A percentile compares a stretch with the other conserved stretches of the same genome.
Conservation (phyloP, 1,140 invertebrate species). For the Calliopsis andreniformis region DNA sequence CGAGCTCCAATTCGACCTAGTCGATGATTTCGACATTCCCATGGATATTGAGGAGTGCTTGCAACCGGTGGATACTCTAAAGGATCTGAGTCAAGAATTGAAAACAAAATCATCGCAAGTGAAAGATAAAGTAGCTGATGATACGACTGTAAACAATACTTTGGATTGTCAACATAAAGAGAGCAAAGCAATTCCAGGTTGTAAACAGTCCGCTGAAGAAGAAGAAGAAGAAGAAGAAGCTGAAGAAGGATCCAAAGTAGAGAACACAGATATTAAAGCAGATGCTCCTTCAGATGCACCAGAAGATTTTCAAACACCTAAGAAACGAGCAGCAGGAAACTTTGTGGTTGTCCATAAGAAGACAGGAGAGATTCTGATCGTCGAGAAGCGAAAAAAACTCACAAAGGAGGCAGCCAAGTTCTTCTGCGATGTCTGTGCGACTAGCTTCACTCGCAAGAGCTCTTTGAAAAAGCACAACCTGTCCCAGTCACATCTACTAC, state of each 20-base stretch:
- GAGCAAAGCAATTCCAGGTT: not conserved
- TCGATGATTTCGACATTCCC: slow-evolving; percentile 47
- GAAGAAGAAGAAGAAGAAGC: not conserved
- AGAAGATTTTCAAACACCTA: slow-evolving; percentile 66
- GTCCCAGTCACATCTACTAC: slow-evolving; percentile 76
- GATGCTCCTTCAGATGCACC: not conserved
- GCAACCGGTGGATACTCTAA: not conserved
- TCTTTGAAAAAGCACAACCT: slow-evolving; percentile 78
- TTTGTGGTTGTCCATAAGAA: slow-evolving; percentile 77
- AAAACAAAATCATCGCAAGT: not conserved
- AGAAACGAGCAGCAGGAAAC: slow-evolving; percentile 73
- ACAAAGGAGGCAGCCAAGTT: slow-evolving; percentile 78
- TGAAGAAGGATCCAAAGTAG: slow-evolving; percentile 2
- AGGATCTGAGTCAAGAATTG: not conserved
- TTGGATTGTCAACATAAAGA: not conserved
- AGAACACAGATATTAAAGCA: not conserved
- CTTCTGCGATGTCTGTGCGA: slow-evolving; percentile 77
- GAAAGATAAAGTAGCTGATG: slow-evolving; percentile 4
- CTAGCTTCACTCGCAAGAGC: slow-evolving; percentile 79
- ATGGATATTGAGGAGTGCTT: slow-evolving; percentile 34
- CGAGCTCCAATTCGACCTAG: slow-evolving; percentile 55
- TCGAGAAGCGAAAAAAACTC: slow-evolving; percentile 78
- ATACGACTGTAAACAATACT: not conserved
- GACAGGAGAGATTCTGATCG: slow-evolving; percentile 77
- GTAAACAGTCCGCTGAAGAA: not conserved